Evolutionary conservation across 2,888 invertebrate species (phyloP).

Genomic region (Drosophila emarginata): DNA sequence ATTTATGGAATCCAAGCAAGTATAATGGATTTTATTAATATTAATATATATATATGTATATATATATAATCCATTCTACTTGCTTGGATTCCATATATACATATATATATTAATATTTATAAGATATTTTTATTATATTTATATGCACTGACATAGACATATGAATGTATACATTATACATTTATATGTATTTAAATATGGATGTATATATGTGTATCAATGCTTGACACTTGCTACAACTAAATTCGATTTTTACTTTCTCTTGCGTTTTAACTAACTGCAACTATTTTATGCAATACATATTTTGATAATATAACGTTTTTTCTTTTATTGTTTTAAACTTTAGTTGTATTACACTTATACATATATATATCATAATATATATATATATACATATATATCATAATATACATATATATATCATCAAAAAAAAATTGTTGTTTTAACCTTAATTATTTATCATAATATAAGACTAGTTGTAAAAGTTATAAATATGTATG

Average conservation of each 20-base stretch:
- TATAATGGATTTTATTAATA: too few species aligned
- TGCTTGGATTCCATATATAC: too few species aligned
- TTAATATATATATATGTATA: too few species aligned
- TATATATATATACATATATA: not conserved
- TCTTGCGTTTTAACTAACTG: not conserved
- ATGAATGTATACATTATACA: too few species aligned
- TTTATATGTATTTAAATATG: too few species aligned
- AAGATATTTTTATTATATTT: too few species aligned
- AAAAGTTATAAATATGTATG: slow-evolving; percentile 38
- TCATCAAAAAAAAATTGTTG: slow-evolving; percentile 46
- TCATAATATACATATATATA: slow-evolving; percentile 3
- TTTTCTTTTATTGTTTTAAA: slow-evolving; percentile 3
- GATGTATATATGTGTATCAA: not conserved
- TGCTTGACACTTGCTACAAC: not conserved
- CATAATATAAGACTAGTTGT: slow-evolving; percentile 68
- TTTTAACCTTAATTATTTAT: slow-evolving; percentile 57
- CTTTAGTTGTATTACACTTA: slow-evolving; percentile 9
- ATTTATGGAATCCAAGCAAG: too few species aligned
- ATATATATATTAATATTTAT: too few species aligned
- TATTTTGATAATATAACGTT: not conserved
- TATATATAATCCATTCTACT: too few species aligned
- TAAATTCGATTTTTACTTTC: not conserved
- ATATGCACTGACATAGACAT: too few species aligned
- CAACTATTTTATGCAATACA: not conserved
- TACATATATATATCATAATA: slow-evolving; percentile 1